Conservation (phyloP, 1,140 invertebrate species). For the Probaryconus sp. region DNA sequence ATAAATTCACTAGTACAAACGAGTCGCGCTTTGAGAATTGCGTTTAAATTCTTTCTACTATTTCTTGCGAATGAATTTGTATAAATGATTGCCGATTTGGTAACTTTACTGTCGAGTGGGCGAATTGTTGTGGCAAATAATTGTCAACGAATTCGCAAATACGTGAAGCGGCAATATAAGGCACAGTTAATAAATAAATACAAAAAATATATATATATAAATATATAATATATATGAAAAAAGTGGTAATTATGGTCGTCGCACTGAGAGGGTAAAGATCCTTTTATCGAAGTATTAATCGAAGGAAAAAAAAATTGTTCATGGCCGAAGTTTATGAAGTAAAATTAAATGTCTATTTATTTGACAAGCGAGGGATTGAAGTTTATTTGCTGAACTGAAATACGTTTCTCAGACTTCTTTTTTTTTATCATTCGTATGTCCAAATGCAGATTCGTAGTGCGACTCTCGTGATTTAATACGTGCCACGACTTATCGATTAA, state of each 20-base stretch:
- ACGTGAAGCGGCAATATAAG: constrained; percentile 6
- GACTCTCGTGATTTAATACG: constrained; percentile 59
- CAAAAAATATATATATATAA: no score
- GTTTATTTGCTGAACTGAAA: background rate
- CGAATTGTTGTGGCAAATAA: no score
- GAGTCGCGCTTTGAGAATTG: constrained; percentile 7
- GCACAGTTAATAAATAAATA: no score
- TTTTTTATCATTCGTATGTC: constrained; percentile 6
- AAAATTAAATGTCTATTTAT: constrained; percentile 53
- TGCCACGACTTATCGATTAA: constrained; percentile 58
- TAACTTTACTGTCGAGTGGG: constrained; percentile 35
- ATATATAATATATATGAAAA: background rate
- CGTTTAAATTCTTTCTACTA: constrained; percentile 8
- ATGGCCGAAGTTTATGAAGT: constrained; percentile 32
- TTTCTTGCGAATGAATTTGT: no score
- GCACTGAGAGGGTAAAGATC: background rate
- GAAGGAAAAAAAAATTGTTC: constrained; percentile 6
- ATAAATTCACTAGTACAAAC: constrained; percentile 33
- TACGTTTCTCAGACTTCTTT: background rate
- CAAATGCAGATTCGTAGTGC: constrained; percentile 40
- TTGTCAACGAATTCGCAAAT: constrained; percentile 18
- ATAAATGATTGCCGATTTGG: background rate
- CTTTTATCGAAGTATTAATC: constrained; percentile 27
- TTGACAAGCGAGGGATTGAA: constrained; percentile 12
- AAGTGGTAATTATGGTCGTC: constrained; percentile 1